Evolutionary conservation across 2,113 vertebrate genomes (phyloP), one percentile per base, ranked within the genome.

Genomic region (Irena cyanogastra): DNA sequence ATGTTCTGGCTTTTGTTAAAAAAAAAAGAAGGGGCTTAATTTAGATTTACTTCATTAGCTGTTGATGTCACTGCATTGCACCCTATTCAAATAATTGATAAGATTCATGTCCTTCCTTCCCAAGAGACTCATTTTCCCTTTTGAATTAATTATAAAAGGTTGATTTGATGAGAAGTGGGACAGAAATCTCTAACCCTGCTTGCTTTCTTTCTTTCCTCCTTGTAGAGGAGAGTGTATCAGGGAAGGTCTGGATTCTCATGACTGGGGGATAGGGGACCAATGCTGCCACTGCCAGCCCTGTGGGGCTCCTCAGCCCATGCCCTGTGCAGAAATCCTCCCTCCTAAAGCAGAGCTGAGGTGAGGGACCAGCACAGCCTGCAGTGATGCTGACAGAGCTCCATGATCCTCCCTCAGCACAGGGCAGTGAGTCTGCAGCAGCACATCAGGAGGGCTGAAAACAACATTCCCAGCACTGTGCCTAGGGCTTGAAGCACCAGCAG

Each of bases 21-120:
- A 85, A 50, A 42, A 42, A 42, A 42, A 42, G 14, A 21, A 5
- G 68, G 33, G 33, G 33, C 59, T 83, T 89, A 65, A 91, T 95
- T 97, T 64, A 69, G 94, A 47, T 93, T 96, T 94, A 80, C 66
- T 94, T 97, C 84, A 83, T 93, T 96, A 94, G 57, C 66, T 93
- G 82, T 54, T 94, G 64, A 80, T 88, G 83, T 91, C 65, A 70
- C 65, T 93, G 64, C 71, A 93, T 95, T 76, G 61, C 86, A 68
- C 15, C 41, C 16, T 89, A 30, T 94, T 96, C 91, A 90, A 95
- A 85, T 94, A 93, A 92, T 76, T 96, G 49, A 64, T 33, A 90
- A 69, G 13, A 88, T 86, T 91, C 50, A 52, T 89, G 65, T 70
- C 26, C 94, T 79, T 66, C 28, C 31, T 80, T 87, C 53, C 60